These are phyloP conservation scores for Mercenaria mercenaria DNA, from an alignment of 1,140 invertebrate genomes.

Conservation along the genomic window DNA sequence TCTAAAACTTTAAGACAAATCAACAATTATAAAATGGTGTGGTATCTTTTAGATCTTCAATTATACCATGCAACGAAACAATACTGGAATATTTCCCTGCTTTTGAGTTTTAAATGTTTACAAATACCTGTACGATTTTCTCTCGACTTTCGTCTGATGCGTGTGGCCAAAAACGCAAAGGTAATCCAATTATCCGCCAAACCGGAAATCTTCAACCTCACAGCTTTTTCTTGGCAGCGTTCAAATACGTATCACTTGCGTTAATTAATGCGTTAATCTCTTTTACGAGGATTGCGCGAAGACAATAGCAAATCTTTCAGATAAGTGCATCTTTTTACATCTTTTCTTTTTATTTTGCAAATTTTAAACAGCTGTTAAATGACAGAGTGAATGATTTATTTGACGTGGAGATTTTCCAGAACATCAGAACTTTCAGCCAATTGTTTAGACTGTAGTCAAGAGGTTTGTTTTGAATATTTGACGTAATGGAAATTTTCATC, in stretches of 20 bases:
- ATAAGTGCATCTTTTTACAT: conserved; percentile 4
- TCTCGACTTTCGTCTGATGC: neutral
- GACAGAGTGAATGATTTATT: conserved; percentile 9
- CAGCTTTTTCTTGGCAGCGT: conserved; percentile 14
- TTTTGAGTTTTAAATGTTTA: neutral
- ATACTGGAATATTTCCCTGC: neutral
- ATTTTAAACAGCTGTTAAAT: conserved; percentile 21
- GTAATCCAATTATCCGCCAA: conserved; percentile 39
- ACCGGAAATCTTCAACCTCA: conserved; percentile 17
- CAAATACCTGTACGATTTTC: neutral
- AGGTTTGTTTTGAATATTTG: neutral
- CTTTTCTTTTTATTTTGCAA: neutral
- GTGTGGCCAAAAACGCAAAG: conserved; percentile 29
- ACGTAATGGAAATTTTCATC: neutral
- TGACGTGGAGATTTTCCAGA: conserved; percentile 3
- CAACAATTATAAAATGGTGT: too few relatives aligned
- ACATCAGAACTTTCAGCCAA: neutral
- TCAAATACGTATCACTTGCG: neutral
- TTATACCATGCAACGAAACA: too few relatives aligned
- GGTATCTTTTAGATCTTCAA: too few relatives aligned
- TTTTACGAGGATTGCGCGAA: conserved; percentile 13
- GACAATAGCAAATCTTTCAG: conserved; percentile 1
- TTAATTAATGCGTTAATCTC: conserved; percentile 40
- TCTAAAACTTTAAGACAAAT: too few relatives aligned
- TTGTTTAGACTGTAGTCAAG: conserved; percentile 10